Evolutionary conservation across 2,797 vertebrate species (phyloP).

Genomic region (Halcyon badia): DNA sequence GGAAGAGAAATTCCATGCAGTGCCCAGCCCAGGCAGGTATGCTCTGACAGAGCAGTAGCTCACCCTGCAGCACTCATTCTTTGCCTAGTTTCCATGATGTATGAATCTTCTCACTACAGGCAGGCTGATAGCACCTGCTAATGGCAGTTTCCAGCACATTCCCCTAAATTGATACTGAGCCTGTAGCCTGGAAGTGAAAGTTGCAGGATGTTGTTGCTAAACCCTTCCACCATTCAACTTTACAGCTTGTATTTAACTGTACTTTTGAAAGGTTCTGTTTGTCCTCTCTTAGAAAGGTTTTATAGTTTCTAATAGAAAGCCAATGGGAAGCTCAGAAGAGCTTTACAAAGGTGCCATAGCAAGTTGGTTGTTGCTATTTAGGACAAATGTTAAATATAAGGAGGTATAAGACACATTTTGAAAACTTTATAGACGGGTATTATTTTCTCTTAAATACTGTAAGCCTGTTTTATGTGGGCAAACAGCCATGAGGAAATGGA

Average conservation of each 20-base stretch:
- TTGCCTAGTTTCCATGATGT: rapidly evolving
- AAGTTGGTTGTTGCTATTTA: background rate
- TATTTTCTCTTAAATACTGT: background rate
- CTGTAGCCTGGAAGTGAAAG: background rate
- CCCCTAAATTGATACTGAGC: background rate
- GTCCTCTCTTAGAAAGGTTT: background rate
- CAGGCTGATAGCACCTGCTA: background rate
- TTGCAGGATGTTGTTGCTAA: background rate
- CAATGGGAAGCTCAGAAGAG: background rate
- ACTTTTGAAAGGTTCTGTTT: background rate
- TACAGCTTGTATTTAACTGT: background rate
- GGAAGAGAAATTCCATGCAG: background rate
- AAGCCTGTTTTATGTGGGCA: background rate
- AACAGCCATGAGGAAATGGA: background rate
- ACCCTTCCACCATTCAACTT: background rate
- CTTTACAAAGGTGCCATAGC: background rate
- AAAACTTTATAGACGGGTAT: background rate
- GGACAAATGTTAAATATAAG: background rate
- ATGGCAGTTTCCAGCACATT: background rate
- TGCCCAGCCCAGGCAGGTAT: background rate
- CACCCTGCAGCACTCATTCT: background rate
- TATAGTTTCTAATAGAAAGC: background rate
- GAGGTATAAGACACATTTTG: background rate
- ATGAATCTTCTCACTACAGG: background rate
- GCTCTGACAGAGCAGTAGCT: background rate